Base-by-base conservation (phyloP, 92 coral and sea anemone genomes). In the Palythoa heliodiscus region DNA sequence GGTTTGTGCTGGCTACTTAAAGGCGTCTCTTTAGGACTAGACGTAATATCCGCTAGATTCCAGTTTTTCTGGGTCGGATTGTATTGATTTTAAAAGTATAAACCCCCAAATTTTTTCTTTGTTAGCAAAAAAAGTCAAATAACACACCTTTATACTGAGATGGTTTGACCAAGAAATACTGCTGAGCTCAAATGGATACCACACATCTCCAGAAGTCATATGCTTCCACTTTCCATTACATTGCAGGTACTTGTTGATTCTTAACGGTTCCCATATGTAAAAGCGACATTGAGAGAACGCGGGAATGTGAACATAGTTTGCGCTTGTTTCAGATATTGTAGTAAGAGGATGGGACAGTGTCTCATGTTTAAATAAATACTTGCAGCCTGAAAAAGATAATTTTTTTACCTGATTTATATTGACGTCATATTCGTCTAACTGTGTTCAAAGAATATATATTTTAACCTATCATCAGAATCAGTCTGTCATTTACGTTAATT, bases 141-240 rank as follows among this genome's bases (percentile, higher is more conserved):
- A 63, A 63, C 17, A 38, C 64, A 80, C 84, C 84, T 64, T 80
- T 64, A 66, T 80, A 53, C 63, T 80, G 14, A 80, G 73, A 11
- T 50, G 40, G 20, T 19, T 80, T 7, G 84, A 80, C 84, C 84
- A 80, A 23, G 55, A 63, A 5, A 8, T 63, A 63, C 69, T 7
- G 25, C 20, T 63, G 7, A 80, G 10, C 12, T 40, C 73, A 22
- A 79, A 67, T 5, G 84, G 73, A n/a, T 80, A 80, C 84, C 84
- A 80, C 4, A 80, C 60, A 39, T 64, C 84, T 12, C 14, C 73
- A 13, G 73, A 52, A 14, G 84, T 40, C 73, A 63, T 66, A 9
- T 0, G 58, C 17, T 48, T 80, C 84, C 84, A 80, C 3, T 25
- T 64, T 16, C 84, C 84, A 25, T 66, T 66, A 22, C 84, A 80